These are phyloP conservation scores for Passer domesticus DNA, from an alignment of 2,113 vertebrate species.

Conservation along the genomic window DNA sequence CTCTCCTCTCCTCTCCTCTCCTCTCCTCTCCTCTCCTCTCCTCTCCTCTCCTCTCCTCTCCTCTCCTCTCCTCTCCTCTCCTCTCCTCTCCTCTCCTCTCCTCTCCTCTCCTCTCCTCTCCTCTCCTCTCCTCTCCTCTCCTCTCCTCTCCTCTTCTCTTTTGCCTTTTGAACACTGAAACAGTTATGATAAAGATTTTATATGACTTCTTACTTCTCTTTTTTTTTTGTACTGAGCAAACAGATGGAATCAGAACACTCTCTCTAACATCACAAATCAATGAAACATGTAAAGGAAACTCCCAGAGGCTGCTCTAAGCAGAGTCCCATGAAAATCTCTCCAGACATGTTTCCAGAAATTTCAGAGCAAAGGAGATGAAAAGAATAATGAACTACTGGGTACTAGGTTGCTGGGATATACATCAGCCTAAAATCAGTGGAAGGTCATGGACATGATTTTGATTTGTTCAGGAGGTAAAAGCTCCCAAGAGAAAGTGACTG, in stretches of 20 bases:
- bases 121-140: rapidly evolving
- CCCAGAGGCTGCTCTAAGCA: not conserved
- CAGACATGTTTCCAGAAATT: not conserved
- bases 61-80: not conserved
- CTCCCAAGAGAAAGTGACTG: not conserved
- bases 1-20: too few species aligned
- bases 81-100: too few species aligned
- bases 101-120: too few species aligned
- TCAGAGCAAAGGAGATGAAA: not conserved
- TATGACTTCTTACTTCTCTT: not conserved
- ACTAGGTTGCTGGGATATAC: not conserved
- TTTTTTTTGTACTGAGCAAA: not conserved
- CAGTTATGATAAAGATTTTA: not conserved
- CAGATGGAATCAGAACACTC: not conserved
- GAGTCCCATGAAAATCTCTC: not conserved
- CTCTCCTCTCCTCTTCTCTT: too few species aligned
- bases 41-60: too few species aligned
- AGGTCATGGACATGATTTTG: not conserved
- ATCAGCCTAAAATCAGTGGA: not conserved
- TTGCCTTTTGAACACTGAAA: not conserved
- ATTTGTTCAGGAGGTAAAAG: not conserved
- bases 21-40: too few species aligned
- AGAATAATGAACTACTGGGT: not conserved
- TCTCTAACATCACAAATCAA: not conserved
- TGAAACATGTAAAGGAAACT: not conserved